Evolutionary conservation across 2,113 vertebrate species (phyloP).

Genomic region (Benitochromis conjunctus): DNA sequence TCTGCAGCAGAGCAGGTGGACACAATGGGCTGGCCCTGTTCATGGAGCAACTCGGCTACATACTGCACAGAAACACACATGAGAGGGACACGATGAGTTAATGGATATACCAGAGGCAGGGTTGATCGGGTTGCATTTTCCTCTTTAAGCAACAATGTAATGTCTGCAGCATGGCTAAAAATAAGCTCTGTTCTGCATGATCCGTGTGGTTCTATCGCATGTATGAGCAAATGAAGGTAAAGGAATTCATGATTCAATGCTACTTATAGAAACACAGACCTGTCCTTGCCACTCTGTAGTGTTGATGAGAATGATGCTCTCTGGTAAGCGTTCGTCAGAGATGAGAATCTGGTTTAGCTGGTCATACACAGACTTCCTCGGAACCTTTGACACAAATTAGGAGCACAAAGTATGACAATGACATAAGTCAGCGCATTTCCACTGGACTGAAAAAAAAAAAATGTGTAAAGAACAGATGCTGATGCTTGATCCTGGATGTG

Average conservation of each 20-base stretch:
- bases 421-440: background rate
- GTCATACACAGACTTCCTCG: conserved; percentile 79
- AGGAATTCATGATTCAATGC: background rate
- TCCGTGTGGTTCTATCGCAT: background rate
- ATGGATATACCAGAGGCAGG: background rate
- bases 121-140: background rate
- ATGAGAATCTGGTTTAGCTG: conserved; percentile 81
- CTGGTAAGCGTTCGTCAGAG: conserved; percentile 75
- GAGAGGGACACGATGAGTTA: background rate
- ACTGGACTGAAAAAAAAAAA: background rate
- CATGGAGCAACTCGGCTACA: conserved; percentile 70
- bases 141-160: background rate
- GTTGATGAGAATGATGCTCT: conserved; percentile 79
- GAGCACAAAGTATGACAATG: background rate
- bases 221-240: background rate
- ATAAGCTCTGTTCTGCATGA: background rate
- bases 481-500: background rate
- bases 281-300: conserved; percentile 79
- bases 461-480: background rate
- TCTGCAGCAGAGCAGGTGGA: conserved; percentile 76
- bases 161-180: background rate
- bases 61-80: conserved; percentile 58
- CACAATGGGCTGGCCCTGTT: conserved; percentile 75
- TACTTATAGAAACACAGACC: conserved; percentile 46
- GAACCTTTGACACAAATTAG: conserved; percentile 59